Base-by-base conservation (phyloP, 2,888 invertebrate species). In the Tribolium freemani region DNA sequence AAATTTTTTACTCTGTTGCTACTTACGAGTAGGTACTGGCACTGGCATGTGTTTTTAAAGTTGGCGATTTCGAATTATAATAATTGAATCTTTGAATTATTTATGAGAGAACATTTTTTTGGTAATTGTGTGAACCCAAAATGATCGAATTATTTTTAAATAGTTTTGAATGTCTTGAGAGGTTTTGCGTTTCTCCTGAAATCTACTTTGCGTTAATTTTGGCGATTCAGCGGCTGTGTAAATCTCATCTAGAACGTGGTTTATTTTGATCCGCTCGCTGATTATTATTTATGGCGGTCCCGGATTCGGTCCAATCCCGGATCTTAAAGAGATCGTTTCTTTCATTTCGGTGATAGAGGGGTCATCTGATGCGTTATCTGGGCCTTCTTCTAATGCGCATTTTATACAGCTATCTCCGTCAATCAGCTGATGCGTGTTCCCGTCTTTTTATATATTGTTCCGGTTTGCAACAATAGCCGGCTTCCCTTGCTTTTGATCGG, bases 321-420 rank as follows among this genome's bases (percentile, higher is more conserved):
- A 45, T 44, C 54, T 56, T 66, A 66, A 69, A 69, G 70, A 71
- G 72, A 68, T 70, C 68, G 58, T 71, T 60, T 53, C 68, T 74
- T 69, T 69, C 64, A 68, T 75, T 67, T 53, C 58, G 11, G 44
- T 61, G 63, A 76, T 74, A 75, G 73, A 75, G 64, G 77, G 80
- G 78, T 79, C 78, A 78, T 71, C 70, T 74, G 77, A 79, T 76
- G 76, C 69, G 75, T 77, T 78, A 77, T 79, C 77, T 72, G n/a
- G 69, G 70, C 66, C 72, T 73, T 68, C 60, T 60, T 78, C 76
- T 80, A 80, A 82, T 79, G 79, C 77, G 74, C 77, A 77, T 79
- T 79, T 80, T 80, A 81, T 80, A 78, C 78, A 72, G 73, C 77
- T 76, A 78, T 80, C 78, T 76, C 73, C 69, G 76, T 75, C 78